These are phyloP conservation scores for Ceratina australensis DNA, from an alignment of 1,140 invertebrate genomes.

Conservation along the genomic window DNA sequence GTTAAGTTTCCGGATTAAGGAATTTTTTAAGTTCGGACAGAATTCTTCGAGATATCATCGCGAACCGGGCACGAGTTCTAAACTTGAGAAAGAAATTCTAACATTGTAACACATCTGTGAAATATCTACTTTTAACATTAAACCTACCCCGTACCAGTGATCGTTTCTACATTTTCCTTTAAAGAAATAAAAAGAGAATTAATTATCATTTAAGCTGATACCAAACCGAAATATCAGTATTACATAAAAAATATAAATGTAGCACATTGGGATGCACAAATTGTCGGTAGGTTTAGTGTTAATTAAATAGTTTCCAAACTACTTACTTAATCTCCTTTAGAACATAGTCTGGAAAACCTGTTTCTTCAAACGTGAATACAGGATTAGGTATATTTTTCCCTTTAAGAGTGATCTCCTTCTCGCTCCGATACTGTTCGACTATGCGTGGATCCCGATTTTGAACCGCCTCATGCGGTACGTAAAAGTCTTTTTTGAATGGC, in stretches of 20 bases:
- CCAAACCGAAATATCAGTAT: too few relatives aligned
- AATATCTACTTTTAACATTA: neutral
- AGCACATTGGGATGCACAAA: too few relatives aligned
- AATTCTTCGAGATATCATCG: constrained; percentile 24
- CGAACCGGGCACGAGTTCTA: constrained; percentile 26
- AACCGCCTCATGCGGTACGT: constrained; percentile 88
- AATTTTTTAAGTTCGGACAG: constrained; percentile 30
- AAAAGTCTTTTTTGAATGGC: constrained; percentile 96
- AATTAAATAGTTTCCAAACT: neutral
- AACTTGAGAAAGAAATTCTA: constrained; percentile 34
- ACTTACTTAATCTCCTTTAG: constrained; percentile 84
- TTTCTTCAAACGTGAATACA: constrained; percentile 90
- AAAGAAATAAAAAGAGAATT: too few relatives aligned
- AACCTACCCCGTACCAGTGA: too few relatives aligned
- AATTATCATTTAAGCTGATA: too few relatives aligned
- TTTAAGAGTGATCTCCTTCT: constrained; percentile 90
- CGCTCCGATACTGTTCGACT: constrained; percentile 86
- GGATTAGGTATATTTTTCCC: constrained; percentile 90
- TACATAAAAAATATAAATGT: too few relatives aligned
- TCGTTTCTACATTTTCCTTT: too few relatives aligned
- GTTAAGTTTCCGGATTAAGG: constrained; percentile 15
- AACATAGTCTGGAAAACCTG: constrained; percentile 90
- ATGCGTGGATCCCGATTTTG: constrained; percentile 85
- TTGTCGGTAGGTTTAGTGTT: neutral
- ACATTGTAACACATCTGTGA: neutral